Base-by-base conservation (phyloP, 1,140 invertebrate genomes). In the Euglossa dilemma region DNA sequence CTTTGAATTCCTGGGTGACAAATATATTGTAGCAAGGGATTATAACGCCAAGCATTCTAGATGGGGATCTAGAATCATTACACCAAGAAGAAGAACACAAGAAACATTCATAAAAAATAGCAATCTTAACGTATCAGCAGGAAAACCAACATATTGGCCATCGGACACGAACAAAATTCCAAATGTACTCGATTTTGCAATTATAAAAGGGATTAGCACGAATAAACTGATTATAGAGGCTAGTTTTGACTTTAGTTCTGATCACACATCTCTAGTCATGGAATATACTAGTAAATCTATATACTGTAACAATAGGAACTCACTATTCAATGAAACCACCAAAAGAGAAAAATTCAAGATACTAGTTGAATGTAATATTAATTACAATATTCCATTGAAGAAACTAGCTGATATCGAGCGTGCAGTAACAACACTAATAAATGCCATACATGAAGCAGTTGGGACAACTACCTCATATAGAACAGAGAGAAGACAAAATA, bases 381-480 rank as follows among this genome's bases (percentile, higher is more conserved):
- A 67, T 7, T 67, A 9, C 45, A 66, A 66, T 66, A 66, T 66
- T 9, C 64, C 20, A 14, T 12, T 67, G 0, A 67, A 67, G 12
- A 28, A 6, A 63, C 59, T 25, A 28, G 59, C 11, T 16, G n/a
- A 63, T 16, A 16, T 63, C 16, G 59, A 63, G 25, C 14, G 28
- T 14, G 25, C 25, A 28, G 14, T 67, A 64, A 43, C 63, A 9
- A 43, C 8, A 36, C 8, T 67, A 67, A 47, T 11, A 67, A 47
- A 23, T 2, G 6, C 47, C 43, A 85, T 86, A 71, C 85, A 90
- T 64, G 81, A 89, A 76, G 78, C 86, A 25, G 84, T 83, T 36
- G 82, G 81, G 72, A n/a, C 61, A 43, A 20, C 77, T 71, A 76
- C 52, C 5, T 36, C 52, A 20, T 67, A 0, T 6, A 63, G 14